Percentiles rank a stretch among this genome's conserved stretches.
These are phyloP conservation scores for Phrynosoma platyrhinos DNA, from an alignment of 2,113 vertebrate species.

Conservation along the genomic window DNA sequence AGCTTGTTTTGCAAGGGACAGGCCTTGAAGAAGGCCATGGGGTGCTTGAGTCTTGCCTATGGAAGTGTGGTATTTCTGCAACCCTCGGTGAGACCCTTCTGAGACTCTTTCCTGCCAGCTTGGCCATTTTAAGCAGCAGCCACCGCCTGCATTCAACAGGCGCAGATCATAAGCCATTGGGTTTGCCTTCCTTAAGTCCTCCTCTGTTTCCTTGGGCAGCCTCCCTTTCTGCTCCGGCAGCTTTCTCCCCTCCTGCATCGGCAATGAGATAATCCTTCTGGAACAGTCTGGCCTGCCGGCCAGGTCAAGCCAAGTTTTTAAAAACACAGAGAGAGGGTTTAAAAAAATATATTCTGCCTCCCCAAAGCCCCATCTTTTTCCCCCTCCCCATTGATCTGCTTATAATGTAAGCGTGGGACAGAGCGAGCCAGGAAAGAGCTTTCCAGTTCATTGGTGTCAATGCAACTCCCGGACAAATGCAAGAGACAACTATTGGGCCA, in stretches of 20 bases:
- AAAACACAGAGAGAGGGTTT: too few species aligned
- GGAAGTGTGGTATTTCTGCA: too few species aligned
- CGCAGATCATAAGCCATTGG: not conserved
- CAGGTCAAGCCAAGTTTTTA: not conserved
- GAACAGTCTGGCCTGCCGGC: not conserved
- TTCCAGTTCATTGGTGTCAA: not conserved
- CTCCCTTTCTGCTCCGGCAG: not conserved
- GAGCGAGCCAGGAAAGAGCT: not conserved
- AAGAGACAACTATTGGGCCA: not conserved
- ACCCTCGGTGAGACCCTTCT: too few species aligned
- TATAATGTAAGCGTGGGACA: not conserved
- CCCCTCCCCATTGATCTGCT: conserved; percentile 3
- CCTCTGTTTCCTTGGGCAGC: not conserved
- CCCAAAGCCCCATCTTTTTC: not conserved
- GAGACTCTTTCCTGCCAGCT: too few species aligned
- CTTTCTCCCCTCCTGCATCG: not conserved
- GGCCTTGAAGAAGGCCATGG: too few species aligned
- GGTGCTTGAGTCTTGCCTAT: too few species aligned
- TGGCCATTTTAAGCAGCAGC: not conserved
- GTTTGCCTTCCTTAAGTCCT: not conserved
- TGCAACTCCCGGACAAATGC: not conserved
- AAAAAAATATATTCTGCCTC: not conserved
- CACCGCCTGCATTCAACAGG: not conserved
- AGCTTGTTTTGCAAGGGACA: not conserved
- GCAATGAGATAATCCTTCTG: conserved; percentile 14